phyloP scores from a whole-genome alignment of 2,797 vertebrate species.

The Notamacropus eugenii region DNA sequence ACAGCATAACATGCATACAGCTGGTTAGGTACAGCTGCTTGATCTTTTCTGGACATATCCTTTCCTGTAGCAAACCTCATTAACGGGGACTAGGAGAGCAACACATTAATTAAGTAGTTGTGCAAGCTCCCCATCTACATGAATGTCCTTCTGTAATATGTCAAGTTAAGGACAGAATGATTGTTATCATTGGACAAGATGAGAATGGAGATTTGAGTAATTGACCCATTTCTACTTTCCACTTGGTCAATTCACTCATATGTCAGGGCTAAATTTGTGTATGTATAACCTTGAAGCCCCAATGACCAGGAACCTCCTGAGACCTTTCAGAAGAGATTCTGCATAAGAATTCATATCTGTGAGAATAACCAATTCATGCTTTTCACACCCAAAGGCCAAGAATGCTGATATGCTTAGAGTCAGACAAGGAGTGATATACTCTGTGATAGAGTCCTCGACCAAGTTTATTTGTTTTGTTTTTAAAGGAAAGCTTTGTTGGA shows the following conservation, averaged over 20 bases:
- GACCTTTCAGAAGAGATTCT: neutral
- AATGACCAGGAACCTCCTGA: neutral
- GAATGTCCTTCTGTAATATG: neutral
- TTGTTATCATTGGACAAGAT: neutral
- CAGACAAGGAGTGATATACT: neutral
- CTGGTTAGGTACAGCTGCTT: neutral
- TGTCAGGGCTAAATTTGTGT: neutral
- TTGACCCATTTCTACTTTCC: neutral
- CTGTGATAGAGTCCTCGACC: neutral
- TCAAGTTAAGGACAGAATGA: neutral
- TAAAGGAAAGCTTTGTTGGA: neutral
- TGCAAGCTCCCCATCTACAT: neutral
- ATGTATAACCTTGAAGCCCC: neutral
- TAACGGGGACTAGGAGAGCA: neutral
- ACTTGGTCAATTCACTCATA: neutral
- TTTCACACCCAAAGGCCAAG: neutral
- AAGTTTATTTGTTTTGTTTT: neutral
- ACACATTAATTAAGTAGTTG: neutral
- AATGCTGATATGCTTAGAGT: neutral
- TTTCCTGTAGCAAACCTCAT: neutral
- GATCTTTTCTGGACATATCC: neutral
- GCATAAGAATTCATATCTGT: neutral
- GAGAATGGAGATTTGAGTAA: slow-evolving; percentile 1
- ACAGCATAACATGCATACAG: neutral
- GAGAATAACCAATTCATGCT: no score